Base-by-base conservation (phyloP, 2,888 invertebrate species). In the Ischnura elegans region DNA sequence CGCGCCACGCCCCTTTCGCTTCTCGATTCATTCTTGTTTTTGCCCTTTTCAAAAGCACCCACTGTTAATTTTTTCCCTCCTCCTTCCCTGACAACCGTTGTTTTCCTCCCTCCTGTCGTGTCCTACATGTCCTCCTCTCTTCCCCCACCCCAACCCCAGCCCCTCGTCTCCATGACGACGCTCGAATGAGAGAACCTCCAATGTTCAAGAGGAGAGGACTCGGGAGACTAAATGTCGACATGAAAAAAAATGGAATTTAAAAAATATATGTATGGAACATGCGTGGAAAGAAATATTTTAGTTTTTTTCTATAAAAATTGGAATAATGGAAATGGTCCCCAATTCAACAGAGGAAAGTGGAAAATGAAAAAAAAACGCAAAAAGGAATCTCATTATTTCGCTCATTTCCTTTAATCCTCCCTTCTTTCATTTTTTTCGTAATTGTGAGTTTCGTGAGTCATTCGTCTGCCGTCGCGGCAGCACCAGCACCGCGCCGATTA, bases 401-500 rank as follows among this genome's bases (percentile, higher is more conserved):
- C 61, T 21, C 61, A 25, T 8, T 61, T 25, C 61, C 61, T 25
- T n/a, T n/a, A n/a, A 21, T 61, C 61, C 61, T 61, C 61, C 25
- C 5, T 51, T 25, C 6, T 61, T 61, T 61, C 19, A 1, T 61
- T 51, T 25, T 6, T 61, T 61, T 61, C 19, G 2, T 61, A 61
- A 61, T 61, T 61, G 61, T n/a, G 61, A 61, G 25, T 61, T 61
- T 61, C 25, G 61, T n/a, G 21, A 2, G 61, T 61, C 61, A 61
- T 61, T 6, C 8, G 2, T 61, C 2, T 61, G 51, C 13, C 51
- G 51, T 51, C 51, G 51, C 2, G 51, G 51, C 51, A 19, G 16
- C 51, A 51, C 61, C 61, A 25, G 61, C 61, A n/a, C n/a, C 61
- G 61, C 61, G 61, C n/a, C 61, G 61, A 61, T 61, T 61, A 61